These are phyloP conservation scores for Papilio machaon DNA, from an alignment of 1,140 invertebrate species.

Conservation along the genomic window DNA sequence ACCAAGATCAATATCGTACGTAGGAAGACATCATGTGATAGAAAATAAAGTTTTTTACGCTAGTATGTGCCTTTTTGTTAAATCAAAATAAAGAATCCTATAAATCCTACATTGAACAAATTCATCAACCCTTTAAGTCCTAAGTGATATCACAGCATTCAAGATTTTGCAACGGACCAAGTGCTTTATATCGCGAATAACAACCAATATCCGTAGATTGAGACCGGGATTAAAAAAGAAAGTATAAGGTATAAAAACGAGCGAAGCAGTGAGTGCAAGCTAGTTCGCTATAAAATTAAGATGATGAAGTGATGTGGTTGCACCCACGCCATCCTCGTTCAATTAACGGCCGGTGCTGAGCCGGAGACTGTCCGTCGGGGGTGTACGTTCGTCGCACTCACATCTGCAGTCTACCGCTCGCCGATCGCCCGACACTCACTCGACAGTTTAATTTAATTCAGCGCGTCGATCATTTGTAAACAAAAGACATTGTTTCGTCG, in stretches of 20 bases:
- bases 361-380: constrained; percentile 64
- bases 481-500: constrained; percentile 79
- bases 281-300: constrained; percentile 18
- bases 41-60: constrained; percentile 80
- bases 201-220: too few relatives aligned
- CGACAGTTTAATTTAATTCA: constrained; percentile 69
- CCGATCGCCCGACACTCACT: constrained; percentile 56
- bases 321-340: constrained; percentile 75
- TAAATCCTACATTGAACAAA: too few relatives aligned
- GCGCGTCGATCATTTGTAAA: constrained; percentile 75
- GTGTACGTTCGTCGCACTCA: constrained; percentile 64
- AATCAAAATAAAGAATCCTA: neutral
- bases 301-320: constrained; percentile 55
- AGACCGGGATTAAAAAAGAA: neutral
- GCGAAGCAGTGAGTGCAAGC: neutral
- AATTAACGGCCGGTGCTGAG: constrained; percentile 48
- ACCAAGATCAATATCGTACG: constrained; percentile 75
- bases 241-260: neutral
- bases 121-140: too few relatives aligned
- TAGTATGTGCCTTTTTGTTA: constrained; percentile 54
- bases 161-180: neutral
- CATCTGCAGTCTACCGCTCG: constrained; percentile 57
- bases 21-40: constrained; percentile 80
- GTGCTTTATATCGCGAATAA: neutral
- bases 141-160: neutral